These are phyloP conservation scores for Cromileptes altivelis DNA, from an alignment of 2,113 vertebrate genomes.

Conservation along the genomic window DNA sequence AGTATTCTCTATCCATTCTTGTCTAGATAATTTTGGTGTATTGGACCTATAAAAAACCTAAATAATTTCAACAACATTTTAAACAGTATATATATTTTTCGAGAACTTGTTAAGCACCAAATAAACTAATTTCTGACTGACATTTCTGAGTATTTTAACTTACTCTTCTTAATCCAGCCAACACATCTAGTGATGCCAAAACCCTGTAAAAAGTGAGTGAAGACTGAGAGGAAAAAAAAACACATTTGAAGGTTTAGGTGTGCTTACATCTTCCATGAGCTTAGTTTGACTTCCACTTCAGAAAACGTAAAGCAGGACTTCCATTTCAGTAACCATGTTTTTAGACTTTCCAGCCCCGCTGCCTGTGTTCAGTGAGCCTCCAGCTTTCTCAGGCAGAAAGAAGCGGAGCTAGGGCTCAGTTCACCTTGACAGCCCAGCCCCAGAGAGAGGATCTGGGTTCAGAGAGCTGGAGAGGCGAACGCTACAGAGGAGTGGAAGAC, in stretches of 20 bases:
- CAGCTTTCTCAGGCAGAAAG: slow-evolving; percentile 50
- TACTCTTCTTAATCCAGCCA: background rate
- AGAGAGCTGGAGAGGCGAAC: slow-evolving; percentile 44
- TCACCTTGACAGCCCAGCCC: slow-evolving; percentile 71
- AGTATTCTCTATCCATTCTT: no score
- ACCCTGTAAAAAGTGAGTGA: background rate
- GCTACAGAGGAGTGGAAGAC: slow-evolving; percentile 50
- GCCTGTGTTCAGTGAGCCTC: slow-evolving; percentile 30
- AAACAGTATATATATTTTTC: no score
- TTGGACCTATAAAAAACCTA: no score
- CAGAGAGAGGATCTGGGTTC: slow-evolving; percentile 65
- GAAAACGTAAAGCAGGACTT: slow-evolving; percentile 27
- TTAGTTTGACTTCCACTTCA: slow-evolving; percentile 5
- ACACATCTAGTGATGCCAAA: background rate
- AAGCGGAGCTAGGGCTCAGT: slow-evolving; percentile 46
- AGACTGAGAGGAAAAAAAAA: background rate
- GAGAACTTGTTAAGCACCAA: no score
- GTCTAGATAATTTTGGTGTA: no score
- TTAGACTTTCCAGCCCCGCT: slow-evolving; percentile 19
- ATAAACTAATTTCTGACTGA: background rate
- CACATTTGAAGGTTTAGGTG: background rate
- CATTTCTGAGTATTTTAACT: background rate
- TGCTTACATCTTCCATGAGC: background rate
- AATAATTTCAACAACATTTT: no score
- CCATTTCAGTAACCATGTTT: slow-evolving; percentile 20